Conservation (phyloP, 2,888 invertebrate species). For the Sarcophaga variegata region DNA sequence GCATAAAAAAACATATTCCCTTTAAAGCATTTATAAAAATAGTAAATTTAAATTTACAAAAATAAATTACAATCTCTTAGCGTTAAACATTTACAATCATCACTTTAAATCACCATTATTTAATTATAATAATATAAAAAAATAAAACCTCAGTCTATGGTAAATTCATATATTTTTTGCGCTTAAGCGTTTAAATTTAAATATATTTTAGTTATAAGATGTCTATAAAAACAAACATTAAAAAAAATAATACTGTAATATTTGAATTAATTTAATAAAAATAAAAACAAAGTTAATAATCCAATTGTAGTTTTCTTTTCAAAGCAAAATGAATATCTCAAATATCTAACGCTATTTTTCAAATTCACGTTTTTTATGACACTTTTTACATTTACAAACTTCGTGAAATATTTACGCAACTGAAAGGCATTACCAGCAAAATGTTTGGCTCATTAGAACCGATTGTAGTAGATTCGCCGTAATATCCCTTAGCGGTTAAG, state of each 20-base stretch:
- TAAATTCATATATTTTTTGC: constrained; percentile 56
- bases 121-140: constrained; percentile 8
- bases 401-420: no score
- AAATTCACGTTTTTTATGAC: no score
- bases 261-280: constrained; percentile 58
- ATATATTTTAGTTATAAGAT: constrained; percentile 50
- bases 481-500: no score
- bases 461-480: no score
- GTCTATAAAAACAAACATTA: constrained; percentile 35
- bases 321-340: no score
- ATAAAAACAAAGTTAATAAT: constrained; percentile 47
- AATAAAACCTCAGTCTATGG: constrained; percentile 22
- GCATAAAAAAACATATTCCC: constrained; percentile 35
- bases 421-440: no score
- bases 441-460: no score
- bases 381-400: no score
- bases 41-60: not conserved
- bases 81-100: constrained; percentile 45
- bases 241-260: constrained; percentile 50
- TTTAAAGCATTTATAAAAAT: constrained; percentile 47
- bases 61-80: constrained; percentile 39
- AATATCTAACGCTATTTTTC: no score
- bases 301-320: no score
- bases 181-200: constrained; percentile 44
- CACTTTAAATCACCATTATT: constrained; percentile 28